These are phyloP conservation scores for Tanypteryx hageni DNA, from an alignment of 2,888 invertebrate species.

Conservation along the genomic window DNA sequence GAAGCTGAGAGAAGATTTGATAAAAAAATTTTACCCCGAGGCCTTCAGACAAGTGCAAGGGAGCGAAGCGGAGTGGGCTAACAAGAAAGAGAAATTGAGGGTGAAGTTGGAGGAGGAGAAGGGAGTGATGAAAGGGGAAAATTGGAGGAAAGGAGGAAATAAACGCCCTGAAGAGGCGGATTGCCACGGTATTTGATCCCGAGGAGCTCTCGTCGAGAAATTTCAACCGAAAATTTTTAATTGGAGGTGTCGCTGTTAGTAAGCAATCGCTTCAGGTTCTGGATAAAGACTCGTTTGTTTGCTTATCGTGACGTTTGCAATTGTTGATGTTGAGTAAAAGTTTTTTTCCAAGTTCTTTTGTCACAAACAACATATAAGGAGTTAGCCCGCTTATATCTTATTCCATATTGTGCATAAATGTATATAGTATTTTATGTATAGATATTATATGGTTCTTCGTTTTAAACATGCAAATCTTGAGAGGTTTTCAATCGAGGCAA, in stretches of 20 bases:
- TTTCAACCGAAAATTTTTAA: not conserved
- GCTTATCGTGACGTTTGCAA: not conserved
- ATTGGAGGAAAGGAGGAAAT: not conserved
- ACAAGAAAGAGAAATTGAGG: not conserved
- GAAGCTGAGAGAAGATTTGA: not conserved
- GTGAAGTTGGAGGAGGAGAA: not conserved
- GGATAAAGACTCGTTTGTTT: not conserved
- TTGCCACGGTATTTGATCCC: not conserved
- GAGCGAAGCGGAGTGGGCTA: not conserved
- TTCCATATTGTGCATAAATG: no score
- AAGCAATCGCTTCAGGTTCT: not conserved
- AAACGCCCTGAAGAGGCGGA: not conserved
- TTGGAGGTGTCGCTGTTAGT: not conserved
- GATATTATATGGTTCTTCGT: no score
- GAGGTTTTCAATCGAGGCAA: no score
- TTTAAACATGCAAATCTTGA: no score
- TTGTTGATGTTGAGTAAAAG: not conserved
- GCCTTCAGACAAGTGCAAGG: not conserved
- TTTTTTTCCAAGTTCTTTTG: not conserved
- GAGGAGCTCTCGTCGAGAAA: not conserved
- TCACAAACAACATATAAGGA: no score
- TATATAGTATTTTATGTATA: no score
- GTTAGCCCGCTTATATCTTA: no score
- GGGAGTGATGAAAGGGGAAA: not conserved
- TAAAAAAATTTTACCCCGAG: not conserved